Conservation (phyloP, 2,113 vertebrate species). For the Pica pica region DNA sequence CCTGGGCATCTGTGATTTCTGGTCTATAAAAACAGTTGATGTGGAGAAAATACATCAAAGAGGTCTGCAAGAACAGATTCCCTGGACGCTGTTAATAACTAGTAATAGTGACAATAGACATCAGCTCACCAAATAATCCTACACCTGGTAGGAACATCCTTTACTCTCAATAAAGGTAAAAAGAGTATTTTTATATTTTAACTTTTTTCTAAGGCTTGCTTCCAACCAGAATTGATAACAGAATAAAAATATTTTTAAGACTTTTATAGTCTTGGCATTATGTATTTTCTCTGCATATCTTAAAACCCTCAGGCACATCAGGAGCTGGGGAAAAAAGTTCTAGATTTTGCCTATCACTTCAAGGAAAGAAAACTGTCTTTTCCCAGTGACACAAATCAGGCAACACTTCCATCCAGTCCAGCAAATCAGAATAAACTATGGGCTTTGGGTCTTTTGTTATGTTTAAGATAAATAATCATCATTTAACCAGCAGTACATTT, state of each 20-base stretch:
- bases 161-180: not conserved
- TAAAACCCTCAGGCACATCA: not conserved
- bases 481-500: not conserved
- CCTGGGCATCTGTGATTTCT: not conserved
- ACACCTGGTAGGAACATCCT: not conserved
- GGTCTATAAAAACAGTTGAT: not conserved
- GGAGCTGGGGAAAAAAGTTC: not conserved
- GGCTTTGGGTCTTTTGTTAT: not conserved
- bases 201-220: not conserved
- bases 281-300: not conserved
- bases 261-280: not conserved
- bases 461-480: constrained; percentile 11
- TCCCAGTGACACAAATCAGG: not conserved
- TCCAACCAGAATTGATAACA: not conserved
- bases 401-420: not conserved
- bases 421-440: not conserved
- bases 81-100: not conserved
- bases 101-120: not conserved
- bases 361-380: not conserved
- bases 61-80: not conserved
- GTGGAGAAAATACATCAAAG: not conserved
- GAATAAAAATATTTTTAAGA: not conserved
- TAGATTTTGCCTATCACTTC: not conserved
- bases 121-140: not conserved
- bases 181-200: not conserved